phyloP scores from a whole-genome alignment of 2,797 vertebrate genomes.

The Alca torda region DNA sequence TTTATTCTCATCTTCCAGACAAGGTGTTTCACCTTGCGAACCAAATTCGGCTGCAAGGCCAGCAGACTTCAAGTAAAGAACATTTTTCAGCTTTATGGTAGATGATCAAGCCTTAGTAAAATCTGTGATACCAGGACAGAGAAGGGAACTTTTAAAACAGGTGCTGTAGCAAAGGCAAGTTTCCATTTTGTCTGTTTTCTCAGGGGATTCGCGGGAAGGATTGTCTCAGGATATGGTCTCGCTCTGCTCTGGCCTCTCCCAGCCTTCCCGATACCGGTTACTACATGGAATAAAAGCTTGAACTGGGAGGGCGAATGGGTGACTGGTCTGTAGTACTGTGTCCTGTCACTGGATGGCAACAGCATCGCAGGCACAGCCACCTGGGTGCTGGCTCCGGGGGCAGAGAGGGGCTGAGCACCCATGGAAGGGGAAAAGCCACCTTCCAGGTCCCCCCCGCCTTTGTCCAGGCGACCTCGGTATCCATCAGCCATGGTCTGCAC shows the following conservation, averaged over 20 bases:
- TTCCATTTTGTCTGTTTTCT: not conserved
- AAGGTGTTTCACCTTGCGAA: not conserved
- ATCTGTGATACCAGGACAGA: not conserved
- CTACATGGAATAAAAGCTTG: not conserved
- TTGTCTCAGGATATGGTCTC: not conserved
- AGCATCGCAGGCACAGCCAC: not conserved
- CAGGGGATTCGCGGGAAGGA: conserved; percentile 39
- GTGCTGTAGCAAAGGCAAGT: not conserved
- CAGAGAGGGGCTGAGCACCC: not conserved
- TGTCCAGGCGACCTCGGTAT: not conserved
- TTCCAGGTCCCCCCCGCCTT: not conserved
- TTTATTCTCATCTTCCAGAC: not conserved
- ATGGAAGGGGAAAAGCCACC: not conserved
- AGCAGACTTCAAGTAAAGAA: not conserved
- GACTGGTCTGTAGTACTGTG: not conserved
- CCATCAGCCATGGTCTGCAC: not conserved
- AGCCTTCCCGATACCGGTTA: not conserved
- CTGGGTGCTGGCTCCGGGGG: not conserved
- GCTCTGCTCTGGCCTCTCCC: not conserved
- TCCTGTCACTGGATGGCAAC: not conserved
- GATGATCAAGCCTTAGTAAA: not conserved
- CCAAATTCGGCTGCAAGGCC: not conserved
- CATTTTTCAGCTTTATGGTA: not conserved
- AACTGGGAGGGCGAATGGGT: not conserved
- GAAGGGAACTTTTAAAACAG: not conserved